These are phyloP conservation scores for Ephydatia muelleri DNA, from an alignment of 37 sponge, comb jelly and placozoan genomes.

Conservation along the genomic window DNA sequence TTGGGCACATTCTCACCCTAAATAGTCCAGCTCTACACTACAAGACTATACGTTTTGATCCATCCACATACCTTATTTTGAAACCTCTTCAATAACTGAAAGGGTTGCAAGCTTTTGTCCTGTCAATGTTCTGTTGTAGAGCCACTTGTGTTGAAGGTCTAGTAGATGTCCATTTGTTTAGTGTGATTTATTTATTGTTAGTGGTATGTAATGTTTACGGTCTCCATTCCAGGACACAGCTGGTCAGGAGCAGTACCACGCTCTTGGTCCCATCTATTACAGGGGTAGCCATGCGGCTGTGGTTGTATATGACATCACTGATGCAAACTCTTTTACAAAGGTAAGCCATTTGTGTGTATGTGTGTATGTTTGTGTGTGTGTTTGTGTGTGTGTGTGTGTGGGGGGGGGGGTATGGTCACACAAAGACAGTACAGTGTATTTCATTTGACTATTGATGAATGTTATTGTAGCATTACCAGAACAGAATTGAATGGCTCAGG, in stretches of 20 bases:
- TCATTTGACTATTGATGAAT: too few relatives aligned
- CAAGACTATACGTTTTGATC: too few relatives aligned
- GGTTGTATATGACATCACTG: slow-evolving; percentile 91
- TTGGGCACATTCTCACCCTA: too few relatives aligned
- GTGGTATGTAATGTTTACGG: background rate
- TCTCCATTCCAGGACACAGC: slow-evolving; percentile 74
- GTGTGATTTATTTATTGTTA: background rate
- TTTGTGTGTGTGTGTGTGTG: too few relatives aligned
- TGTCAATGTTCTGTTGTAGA: too few relatives aligned
- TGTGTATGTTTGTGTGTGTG: background rate
- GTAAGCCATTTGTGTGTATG: slow-evolving; percentile 20
- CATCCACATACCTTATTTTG: too few relatives aligned
- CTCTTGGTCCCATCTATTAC: slow-evolving; percentile 93
- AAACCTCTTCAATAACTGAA: too few relatives aligned
- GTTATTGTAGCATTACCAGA: background rate
- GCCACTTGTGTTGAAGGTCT: background rate
- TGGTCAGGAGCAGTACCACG: slow-evolving; percentile 93
- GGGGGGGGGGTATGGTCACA: too few relatives aligned
- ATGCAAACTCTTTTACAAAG: slow-evolving; percentile 79
- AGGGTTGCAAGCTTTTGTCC: too few relatives aligned
- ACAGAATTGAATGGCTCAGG: too few relatives aligned
- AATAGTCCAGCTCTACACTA: too few relatives aligned
- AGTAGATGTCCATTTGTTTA: background rate
- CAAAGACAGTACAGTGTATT: too few relatives aligned
- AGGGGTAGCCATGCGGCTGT: slow-evolving; percentile 87